A percentile compares a stretch with the other conserved stretches of the same genome.
Conservation (phyloP, 1,140 invertebrate species). For the Mycetomoellerius zeteki region DNA sequence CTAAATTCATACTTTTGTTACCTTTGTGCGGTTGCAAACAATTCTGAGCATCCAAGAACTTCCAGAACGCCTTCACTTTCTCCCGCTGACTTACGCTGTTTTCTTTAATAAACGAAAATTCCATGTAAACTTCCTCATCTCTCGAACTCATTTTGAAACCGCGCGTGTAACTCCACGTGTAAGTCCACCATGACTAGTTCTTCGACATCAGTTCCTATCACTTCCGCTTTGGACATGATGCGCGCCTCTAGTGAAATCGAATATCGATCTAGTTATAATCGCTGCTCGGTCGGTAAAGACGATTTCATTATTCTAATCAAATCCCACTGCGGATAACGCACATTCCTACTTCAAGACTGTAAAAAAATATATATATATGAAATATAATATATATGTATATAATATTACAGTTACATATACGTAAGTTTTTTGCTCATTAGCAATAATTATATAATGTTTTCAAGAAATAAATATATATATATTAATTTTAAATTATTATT, state of each 20-base stretch:
- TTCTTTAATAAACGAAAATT: slow-evolving; percentile 68
- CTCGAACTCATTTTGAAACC: slow-evolving; percentile 20
- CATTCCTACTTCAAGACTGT: too few species aligned
- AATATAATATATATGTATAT: too few species aligned
- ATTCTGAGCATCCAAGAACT: slow-evolving; percentile 66
- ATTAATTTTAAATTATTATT: too few species aligned
- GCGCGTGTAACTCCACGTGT: neutral
- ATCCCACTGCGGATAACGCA: neutral
- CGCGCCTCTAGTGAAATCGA: slow-evolving; percentile 50
- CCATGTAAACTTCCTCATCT: slow-evolving; percentile 27
- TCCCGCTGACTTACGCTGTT: slow-evolving; percentile 52
- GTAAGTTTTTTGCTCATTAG: too few species aligned
- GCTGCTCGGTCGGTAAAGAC: slow-evolving; percentile 30
- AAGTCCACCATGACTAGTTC: neutral
- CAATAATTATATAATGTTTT: too few species aligned
- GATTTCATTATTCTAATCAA: neutral
- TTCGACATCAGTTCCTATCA: slow-evolving; percentile 3
- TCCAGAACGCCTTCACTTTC: slow-evolving; percentile 77
- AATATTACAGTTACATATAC: too few species aligned
- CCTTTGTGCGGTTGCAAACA: slow-evolving; percentile 57
- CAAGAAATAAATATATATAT: too few species aligned
- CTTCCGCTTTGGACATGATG: slow-evolving; percentile 22
- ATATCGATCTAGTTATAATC: slow-evolving; percentile 6
- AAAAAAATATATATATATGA: too few species aligned
- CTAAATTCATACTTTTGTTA: neutral